Evolutionary conservation across 92 coral and sea anemone genomes (phyloP).

Genomic region (Zoanthus sansibaricus): DNA sequence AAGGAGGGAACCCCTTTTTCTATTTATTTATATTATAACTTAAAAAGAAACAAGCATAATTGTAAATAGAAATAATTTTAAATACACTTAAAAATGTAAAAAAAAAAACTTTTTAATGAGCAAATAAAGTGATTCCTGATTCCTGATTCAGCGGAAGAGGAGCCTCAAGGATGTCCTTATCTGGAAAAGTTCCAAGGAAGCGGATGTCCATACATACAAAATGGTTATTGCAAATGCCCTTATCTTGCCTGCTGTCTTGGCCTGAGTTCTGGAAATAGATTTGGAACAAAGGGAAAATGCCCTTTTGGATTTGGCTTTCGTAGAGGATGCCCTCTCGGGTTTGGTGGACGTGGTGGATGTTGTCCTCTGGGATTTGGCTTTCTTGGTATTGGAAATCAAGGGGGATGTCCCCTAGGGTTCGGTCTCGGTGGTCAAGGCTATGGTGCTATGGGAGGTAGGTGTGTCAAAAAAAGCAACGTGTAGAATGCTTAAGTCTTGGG

Average conservation of each 20-base stretch:
- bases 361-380: slow-evolving; percentile 21
- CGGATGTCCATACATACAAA: slow-evolving; percentile 37
- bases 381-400: not conserved
- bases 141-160: not conserved
- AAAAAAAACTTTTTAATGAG: too few species aligned
- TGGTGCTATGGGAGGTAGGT: not conserved
- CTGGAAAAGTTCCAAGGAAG: slow-evolving; percentile 30
- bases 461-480: slow-evolving; percentile 18
- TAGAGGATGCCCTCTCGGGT: not conserved
- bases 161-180: slow-evolving; percentile 17
- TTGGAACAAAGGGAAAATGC: not conserved
- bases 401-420: slow-evolving; percentile 4
- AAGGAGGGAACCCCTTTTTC: too few species aligned
- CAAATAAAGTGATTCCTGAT: too few species aligned
- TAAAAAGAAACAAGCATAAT: too few species aligned
- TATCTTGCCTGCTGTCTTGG: not conserved
- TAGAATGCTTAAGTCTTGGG: not conserved
- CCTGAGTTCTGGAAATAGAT: not conserved
- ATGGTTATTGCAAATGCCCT: slow-evolving; percentile 2
- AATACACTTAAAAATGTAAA: too few species aligned
- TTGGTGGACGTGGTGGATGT: not conserved
- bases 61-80: too few species aligned
- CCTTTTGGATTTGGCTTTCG: slow-evolving; percentile 29
- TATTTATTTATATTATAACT: too few species aligned
- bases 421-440: slow-evolving; percentile 1